phyloP scores from a whole-genome alignment of 2,888 invertebrate genomes.

The Torymus tubicola region DNA sequence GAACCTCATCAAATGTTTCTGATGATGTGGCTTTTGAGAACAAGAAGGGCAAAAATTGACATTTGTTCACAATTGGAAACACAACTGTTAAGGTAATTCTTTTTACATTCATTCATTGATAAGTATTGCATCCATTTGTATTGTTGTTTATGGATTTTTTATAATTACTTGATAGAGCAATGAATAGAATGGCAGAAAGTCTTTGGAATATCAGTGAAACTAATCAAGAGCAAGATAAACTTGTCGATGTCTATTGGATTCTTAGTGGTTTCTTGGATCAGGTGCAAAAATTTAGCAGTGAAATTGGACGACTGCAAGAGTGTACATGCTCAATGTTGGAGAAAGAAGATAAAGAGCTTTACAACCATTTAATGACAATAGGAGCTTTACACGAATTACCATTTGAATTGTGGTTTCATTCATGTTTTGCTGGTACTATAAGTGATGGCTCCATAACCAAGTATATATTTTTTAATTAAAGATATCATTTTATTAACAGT shows the following conservation, averaged over 20 bases:
- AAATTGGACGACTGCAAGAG: slow-evolving; percentile 83
- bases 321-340: slow-evolving; percentile 83
- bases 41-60: slow-evolving; percentile 80
- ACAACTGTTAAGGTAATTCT: slow-evolving; percentile 68
- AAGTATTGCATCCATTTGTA: slow-evolving; percentile 5
- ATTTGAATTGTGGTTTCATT: slow-evolving; percentile 87
- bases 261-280: slow-evolving; percentile 86
- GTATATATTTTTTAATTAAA: slow-evolving; percentile 75
- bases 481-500: slow-evolving; percentile 20
- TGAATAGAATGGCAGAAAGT: slow-evolving; percentile 79
- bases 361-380: slow-evolving; percentile 83
- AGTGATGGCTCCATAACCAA: slow-evolving; percentile 87
- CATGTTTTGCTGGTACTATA: slow-evolving; percentile 89
- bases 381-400: slow-evolving; percentile 83
- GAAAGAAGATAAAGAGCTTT: slow-evolving; percentile 86
- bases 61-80: slow-evolving; percentile 71
- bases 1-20: slow-evolving; percentile 84
- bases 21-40: slow-evolving; percentile 89
- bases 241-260: slow-evolving; percentile 89
- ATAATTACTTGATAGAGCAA: slow-evolving; percentile 65
- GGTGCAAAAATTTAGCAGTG: slow-evolving; percentile 82
- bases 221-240: slow-evolving; percentile 75
- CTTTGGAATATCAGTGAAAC: slow-evolving; percentile 85
- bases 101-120: neutral
- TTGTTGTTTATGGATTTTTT: no score